Evolutionary conservation across 2,797 vertebrate species (phyloP).

Genomic region (Falco peregrinus): DNA sequence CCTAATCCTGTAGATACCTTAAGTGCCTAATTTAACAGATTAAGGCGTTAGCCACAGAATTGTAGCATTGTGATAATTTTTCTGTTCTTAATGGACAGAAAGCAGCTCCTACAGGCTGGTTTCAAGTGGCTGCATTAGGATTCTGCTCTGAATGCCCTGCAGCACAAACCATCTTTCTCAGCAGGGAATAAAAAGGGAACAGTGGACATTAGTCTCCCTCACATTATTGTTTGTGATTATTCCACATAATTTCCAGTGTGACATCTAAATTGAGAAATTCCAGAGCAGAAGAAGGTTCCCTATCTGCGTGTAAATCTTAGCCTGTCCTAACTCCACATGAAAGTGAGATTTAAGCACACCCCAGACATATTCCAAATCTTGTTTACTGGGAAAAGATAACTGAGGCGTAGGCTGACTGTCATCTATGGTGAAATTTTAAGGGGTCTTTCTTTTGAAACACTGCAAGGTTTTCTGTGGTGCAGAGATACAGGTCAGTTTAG

Average conservation of each 20-base stretch:
- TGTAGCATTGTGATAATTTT: neutral
- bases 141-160: neutral
- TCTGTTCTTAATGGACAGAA: neutral
- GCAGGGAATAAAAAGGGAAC: neutral
- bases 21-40: neutral
- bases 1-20: neutral
- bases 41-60: neutral
- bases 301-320: conserved; percentile 15
- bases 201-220: neutral
- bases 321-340: neutral
- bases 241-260: neutral
- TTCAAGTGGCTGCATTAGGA: neutral
- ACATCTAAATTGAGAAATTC: conserved; percentile 45
- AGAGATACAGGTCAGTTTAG: neutral
- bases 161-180: neutral
- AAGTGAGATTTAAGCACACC: neutral
- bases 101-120: neutral
- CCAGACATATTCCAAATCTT: conserved; percentile 16
- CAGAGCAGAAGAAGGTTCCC: conserved; percentile 17
- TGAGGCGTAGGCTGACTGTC: neutral
- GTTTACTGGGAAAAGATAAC: conserved; percentile 54
- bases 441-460: conserved; percentile 30
- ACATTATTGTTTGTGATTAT: neutral
- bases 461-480: neutral
- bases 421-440: neutral